Conservation (phyloP, 2,797 vertebrate species). For the Furcifer pardalis region DNA sequence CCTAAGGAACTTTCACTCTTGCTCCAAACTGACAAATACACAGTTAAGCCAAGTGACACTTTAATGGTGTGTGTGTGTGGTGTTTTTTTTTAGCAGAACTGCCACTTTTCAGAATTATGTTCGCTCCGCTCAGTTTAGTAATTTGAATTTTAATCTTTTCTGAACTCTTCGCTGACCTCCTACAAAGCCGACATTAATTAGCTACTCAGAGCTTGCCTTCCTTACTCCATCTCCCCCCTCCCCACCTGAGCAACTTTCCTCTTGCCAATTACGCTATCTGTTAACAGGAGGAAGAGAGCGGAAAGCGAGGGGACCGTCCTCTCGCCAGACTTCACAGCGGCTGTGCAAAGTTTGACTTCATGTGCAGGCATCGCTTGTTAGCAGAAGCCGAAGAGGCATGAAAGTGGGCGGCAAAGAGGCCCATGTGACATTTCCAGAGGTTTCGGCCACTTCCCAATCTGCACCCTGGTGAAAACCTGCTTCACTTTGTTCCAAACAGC, state of each 20-base stretch:
- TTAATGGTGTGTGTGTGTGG: neutral
- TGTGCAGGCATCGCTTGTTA: neutral
- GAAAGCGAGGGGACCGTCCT: no score
- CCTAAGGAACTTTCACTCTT: neutral
- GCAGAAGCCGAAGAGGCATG: neutral
- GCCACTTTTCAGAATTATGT: neutral
- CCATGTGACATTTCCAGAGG: neutral
- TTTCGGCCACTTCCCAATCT: neutral
- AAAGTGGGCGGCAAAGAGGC: neutral
- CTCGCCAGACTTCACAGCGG: neutral
- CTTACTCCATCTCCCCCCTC: no score
- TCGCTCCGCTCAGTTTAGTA: neutral
- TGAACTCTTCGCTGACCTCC: neutral
- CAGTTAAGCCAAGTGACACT: neutral
- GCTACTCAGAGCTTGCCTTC: neutral
- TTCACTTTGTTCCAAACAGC: no score
- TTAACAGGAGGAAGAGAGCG: neutral
- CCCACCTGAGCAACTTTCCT: neutral
- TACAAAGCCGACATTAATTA: conserved; percentile 2
- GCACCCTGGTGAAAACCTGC: neutral
- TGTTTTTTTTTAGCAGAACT: neutral
- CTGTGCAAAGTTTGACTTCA: neutral
- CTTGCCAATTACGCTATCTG: no score
- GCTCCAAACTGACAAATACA: neutral
- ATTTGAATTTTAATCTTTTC: conserved; percentile 18